Conservation (phyloP, 2,888 invertebrate species). For the Lasioglossum morio region DNA sequence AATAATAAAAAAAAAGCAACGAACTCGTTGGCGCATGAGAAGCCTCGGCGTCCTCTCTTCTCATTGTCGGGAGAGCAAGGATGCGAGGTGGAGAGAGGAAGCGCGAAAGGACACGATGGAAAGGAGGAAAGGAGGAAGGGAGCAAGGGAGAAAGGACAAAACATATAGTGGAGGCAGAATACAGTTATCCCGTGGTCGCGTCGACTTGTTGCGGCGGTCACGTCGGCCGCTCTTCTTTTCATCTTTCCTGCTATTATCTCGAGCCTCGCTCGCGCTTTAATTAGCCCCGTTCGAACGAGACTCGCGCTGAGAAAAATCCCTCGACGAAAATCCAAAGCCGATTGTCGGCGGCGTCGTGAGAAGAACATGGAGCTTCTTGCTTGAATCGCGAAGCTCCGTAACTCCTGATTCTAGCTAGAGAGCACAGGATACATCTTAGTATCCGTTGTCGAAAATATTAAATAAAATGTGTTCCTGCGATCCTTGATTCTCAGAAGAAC, state of each 20-base stretch:
- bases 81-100: constrained; percentile 31
- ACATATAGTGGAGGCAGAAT: constrained; percentile 72
- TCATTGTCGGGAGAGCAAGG: constrained; percentile 29
- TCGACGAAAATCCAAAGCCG: neutral
- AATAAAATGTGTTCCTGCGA: too few relatives aligned
- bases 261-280: constrained; percentile 58
- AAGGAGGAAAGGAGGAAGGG: constrained; percentile 41
- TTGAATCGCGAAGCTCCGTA: neutral
- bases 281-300: constrained; percentile 45
- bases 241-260: constrained; percentile 53
- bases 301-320: constrained; percentile 31
- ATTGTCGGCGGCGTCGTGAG: neutral
- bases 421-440: neutral
- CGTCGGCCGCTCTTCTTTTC: constrained; percentile 55
- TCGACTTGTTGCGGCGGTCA: constrained; percentile 63
- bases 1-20: neutral
- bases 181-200: constrained; percentile 71
- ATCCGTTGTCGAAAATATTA: neutral
- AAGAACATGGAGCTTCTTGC: neutral
- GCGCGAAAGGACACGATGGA: constrained; percentile 43
- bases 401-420: neutral
- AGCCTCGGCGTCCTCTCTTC: neutral
- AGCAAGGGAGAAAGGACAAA: constrained; percentile 63
- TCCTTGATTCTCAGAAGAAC: too few relatives aligned
- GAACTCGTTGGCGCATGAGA: constrained; percentile 5